Conservation (phyloP, 2,797 vertebrate genomes). For the Margarornis squamiger region DNA sequence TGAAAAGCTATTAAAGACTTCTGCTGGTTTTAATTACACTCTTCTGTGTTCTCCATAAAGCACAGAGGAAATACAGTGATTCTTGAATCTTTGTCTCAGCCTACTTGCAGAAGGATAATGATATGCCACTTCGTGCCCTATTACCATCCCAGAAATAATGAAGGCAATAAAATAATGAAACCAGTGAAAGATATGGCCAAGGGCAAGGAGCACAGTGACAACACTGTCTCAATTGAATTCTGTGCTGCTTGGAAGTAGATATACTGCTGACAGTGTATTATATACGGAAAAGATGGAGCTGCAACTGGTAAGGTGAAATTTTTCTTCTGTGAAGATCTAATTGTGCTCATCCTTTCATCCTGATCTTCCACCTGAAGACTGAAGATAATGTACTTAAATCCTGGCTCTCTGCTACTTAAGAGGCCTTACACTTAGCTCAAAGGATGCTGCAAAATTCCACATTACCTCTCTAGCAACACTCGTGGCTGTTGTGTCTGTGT, state of each 20-base stretch:
- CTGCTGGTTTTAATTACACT: constrained; percentile 50
- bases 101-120: constrained; percentile 35
- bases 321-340: not conserved
- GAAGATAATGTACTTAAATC: not conserved
- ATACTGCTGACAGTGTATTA: not conserved
- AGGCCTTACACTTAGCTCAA: not conserved
- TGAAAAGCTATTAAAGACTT: constrained; percentile 33
- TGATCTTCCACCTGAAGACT: not conserved
- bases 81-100: constrained; percentile 26
- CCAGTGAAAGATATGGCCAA: constrained; percentile 47
- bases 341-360: not conserved
- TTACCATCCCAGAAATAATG: constrained; percentile 52
- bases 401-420: not conserved
- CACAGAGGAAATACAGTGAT: not conserved
- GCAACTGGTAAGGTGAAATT: not conserved
- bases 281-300: not conserved
- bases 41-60: not conserved
- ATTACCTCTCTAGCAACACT: not conserved
- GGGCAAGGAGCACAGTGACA: constrained; percentile 51
- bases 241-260: not conserved
- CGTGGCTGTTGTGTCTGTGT: not conserved
- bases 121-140: constrained; percentile 13
- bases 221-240: constrained; percentile 16
- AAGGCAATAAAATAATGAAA: constrained; percentile 65
- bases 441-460: not conserved